Base-by-base conservation (phyloP, 2,797 vertebrate species). In the Acanthurus lineatus region DNA sequence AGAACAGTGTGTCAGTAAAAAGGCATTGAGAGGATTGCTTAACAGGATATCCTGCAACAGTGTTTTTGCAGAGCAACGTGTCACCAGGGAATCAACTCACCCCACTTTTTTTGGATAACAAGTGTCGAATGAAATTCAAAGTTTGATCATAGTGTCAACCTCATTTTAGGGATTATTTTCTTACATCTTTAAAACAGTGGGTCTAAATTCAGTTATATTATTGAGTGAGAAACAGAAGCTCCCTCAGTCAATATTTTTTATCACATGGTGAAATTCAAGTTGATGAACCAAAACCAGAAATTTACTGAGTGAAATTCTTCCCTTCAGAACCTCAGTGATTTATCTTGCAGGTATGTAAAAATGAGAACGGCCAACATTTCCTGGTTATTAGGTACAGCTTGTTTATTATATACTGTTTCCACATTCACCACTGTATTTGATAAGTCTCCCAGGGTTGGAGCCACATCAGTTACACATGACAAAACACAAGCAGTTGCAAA, bases 1-100 rank as follows among this genome's bases (percentile, higher is more conserved):
- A 65, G 62, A 76, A 40, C 22, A 20, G 73, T 77, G 72, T 76
- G 48, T 54, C 45, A 74, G 15, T 74, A 53, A 44, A n/a, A 60
- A 40, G 52, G 76, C 59, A 22, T 51, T 42, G 25, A 45, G 17
- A 51, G 28, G 57, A 56, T 84, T 79, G 70, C 75, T 74, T 22
- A 68, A 85, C 71, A 79, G 69, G 61, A 87, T 81, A 75, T 81
- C 65, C 63, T 82, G 51, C 76, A 73, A 40, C 45, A 49, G 59
- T 53, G 28, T 52, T 76, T 61, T 65, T 35, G 40, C 40, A 42
- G 9, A 42, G 38, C 7, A 35, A 42, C 53, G 57, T 65, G 28
- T 57, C 45, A 16, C 20, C 61, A 58, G 8, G 11, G 56, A 51
- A 9, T 49, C 45, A 42, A 17, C 5, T 53, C 54, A 51, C 40